phyloP scores from a whole-genome alignment of 2,113 vertebrate species.

The Vulpes ferrilata region DNA sequence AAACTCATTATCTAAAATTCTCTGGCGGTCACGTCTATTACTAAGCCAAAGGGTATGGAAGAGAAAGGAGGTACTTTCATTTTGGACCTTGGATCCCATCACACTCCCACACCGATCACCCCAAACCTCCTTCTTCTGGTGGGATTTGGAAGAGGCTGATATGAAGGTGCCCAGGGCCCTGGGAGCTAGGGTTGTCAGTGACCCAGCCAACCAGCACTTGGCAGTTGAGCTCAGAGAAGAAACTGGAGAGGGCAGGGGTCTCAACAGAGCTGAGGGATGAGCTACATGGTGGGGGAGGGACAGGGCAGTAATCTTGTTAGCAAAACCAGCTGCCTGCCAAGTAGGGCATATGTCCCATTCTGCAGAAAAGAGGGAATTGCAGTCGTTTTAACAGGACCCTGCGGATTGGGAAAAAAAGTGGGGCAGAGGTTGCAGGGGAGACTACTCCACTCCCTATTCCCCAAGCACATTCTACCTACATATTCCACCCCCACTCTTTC shows the following conservation, averaged over 20 bases:
- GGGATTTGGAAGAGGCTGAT: slow-evolving; percentile 12
- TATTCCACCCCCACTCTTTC: background rate
- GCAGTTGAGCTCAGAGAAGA: slow-evolving; percentile 39
- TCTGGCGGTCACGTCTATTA: background rate
- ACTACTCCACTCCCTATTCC: too few species aligned
- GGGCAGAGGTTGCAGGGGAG: fast-evolving
- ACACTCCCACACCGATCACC: background rate
- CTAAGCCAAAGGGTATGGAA: background rate
- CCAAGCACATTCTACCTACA: background rate
- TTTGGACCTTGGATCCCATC: background rate
- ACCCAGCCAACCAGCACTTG: slow-evolving; percentile 19
- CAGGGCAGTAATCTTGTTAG: slow-evolving; percentile 50
- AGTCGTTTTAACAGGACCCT: slow-evolving; percentile 40
- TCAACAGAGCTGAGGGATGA: background rate
- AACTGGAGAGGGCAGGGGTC: background rate
- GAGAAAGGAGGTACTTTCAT: slow-evolving; percentile 19
- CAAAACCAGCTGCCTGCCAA: slow-evolving; percentile 60
- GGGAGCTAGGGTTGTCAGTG: background rate
- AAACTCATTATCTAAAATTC: slow-evolving; percentile 43
- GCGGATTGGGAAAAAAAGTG: background rate
- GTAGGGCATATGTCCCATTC: slow-evolving; percentile 40
- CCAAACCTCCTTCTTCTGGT: background rate
- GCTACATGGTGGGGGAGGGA: background rate
- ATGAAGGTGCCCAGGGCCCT: background rate
- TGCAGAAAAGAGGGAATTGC: slow-evolving; percentile 33